Percentiles rank a stretch among this genome's conserved stretches.
These are phyloP conservation scores for Smithornis capensis DNA, from an alignment of 2,113 vertebrate species.

Conservation along the genomic window DNA sequence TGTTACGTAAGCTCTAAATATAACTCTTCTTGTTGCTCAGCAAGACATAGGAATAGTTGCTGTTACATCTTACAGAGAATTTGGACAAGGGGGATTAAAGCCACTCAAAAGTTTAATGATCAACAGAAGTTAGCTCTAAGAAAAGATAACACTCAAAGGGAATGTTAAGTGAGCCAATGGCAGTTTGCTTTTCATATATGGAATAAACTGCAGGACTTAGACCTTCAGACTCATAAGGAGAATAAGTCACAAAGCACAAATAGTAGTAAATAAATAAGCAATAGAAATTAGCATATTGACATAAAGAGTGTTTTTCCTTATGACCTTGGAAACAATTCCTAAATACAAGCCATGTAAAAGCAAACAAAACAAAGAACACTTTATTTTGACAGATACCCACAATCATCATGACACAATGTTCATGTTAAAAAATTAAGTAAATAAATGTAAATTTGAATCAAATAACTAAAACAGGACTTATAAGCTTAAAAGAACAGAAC, in stretches of 20 bases:
- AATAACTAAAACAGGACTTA: neutral
- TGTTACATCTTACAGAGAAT: neutral
- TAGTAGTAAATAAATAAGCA: neutral
- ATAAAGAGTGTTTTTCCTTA: neutral
- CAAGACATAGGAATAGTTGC: neutral
- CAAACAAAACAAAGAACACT: neutral
- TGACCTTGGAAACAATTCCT: neutral
- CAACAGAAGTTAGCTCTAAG: conserved; percentile 5
- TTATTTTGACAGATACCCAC: neutral
- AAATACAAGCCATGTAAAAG: neutral
- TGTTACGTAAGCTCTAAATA: neutral
- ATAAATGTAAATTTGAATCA: neutral
- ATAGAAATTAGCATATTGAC: neutral
- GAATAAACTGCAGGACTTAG: neutral
- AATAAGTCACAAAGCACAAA: neutral
- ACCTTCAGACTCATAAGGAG: neutral
- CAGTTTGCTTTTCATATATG: neutral
- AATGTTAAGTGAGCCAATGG: neutral
- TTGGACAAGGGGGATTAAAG: neutral
- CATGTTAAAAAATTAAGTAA: neutral
- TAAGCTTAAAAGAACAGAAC: neutral
- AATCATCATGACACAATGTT: neutral
- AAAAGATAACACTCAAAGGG: neutral
- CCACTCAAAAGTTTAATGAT: conserved; percentile 24
- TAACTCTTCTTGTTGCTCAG: neutral